Base-by-base conservation (phyloP, 1,140 invertebrate genomes). In the Glossosoma conforme region DNA sequence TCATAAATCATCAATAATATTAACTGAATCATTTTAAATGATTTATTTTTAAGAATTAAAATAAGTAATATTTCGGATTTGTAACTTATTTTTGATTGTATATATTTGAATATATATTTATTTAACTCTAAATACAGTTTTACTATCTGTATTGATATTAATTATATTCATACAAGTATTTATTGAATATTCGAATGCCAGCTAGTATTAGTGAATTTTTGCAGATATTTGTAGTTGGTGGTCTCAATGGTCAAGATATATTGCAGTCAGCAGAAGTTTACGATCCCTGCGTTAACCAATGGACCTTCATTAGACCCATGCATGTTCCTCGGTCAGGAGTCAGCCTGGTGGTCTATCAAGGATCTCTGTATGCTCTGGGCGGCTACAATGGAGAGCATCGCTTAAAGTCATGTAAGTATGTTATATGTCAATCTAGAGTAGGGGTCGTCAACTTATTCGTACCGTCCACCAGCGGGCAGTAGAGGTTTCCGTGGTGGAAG, bases 191-290 rank as follows among this genome's bases (percentile, higher is more conserved):
- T 28, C n/a, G n/a, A n/a, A n/a, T 8, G 6, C n/a, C 25, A 28
- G n/a, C 6, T 28, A 28, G 25, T 28, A 28, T 28, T 8, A 2
- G 17, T 40, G 17, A 20, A 13, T 2, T 21, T 20, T 24, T 1
- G 2, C 14, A 49, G 61, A 85, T 91, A 41, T 90, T 88, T 63
- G 86, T 91, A 21, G 83, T 82, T 1, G 89, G 89, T 1, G 93
- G 93, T 0, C 95, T 95, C 65, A 92, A 95, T 65, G 92, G 93
- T 0, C 81, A 83, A 44, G 88, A 93, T 60, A 93, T 88, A 61
- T 75, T 95, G 67, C 86, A 85, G 62, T 84, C 87, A 1, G 88
- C 83, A 1, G 93, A 96, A 67, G 81, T 83, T 32, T 96, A 90
- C 66, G 85, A 92, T 67, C 89, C 91, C 0, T 75, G 79, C 9